phyloP scores from a whole-genome alignment of 2,888 invertebrate genomes.

The Aethes cnicana region DNA sequence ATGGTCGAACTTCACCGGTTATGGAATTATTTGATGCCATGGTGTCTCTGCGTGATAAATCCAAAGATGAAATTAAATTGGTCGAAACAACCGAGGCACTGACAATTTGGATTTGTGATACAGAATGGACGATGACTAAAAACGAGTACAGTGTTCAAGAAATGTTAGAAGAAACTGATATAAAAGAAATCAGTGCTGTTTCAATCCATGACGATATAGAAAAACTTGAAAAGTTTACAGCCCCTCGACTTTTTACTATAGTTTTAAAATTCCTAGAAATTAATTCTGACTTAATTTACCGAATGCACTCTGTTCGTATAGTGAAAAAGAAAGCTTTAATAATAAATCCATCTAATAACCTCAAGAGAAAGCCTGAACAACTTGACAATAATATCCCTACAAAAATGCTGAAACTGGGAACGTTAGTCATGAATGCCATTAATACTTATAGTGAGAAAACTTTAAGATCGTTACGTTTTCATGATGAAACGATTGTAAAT shows the following conservation, averaged over 20 bases:
- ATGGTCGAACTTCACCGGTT: constrained; percentile 52
- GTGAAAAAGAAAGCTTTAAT: not conserved
- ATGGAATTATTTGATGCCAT: constrained; percentile 52
- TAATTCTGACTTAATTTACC: constrained; percentile 14
- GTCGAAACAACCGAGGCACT: not conserved
- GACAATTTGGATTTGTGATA: no score
- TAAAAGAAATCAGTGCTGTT: not conserved
- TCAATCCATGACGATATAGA: not conserved
- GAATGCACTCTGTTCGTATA: not conserved
- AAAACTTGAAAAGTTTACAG: not conserved
- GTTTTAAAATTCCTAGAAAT: constrained; percentile 37
- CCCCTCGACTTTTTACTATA: constrained; percentile 31
- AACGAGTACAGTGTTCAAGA: constrained; percentile 6
- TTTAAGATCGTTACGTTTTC: no score
- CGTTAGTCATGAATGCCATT: constrained; percentile 7
- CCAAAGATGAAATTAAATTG: not conserved
- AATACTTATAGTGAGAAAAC: not conserved
- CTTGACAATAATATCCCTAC: not conserved
- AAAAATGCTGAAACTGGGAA: constrained; percentile 18
- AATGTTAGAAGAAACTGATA: not conserved
- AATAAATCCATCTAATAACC: not conserved
- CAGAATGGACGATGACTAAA: constrained; percentile 33
- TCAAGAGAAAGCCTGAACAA: constrained; percentile 10
- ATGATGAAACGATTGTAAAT: no score
- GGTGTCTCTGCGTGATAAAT: constrained; percentile 34